phyloP scores from a whole-genome alignment of 2,113 vertebrate genomes.

The Cichladusa arquata region DNA sequence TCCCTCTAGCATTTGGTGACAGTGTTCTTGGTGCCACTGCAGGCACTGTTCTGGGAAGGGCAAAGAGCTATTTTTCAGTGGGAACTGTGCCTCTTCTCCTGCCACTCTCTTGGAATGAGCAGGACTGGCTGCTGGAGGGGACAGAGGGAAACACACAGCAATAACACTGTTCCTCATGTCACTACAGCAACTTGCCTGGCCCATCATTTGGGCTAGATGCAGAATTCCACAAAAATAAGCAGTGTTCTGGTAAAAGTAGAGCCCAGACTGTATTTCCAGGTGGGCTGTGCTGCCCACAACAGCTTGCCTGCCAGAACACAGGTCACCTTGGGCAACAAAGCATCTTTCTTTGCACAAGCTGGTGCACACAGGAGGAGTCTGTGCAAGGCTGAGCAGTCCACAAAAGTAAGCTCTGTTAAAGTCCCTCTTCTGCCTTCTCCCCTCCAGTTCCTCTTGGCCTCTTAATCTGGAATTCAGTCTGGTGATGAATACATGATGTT shows the following conservation, averaged over 20 bases:
- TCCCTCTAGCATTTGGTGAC: neutral
- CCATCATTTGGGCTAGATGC: neutral
- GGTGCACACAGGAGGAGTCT: neutral
- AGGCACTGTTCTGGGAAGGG: neutral
- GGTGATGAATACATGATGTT: neutral
- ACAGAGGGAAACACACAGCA: neutral
- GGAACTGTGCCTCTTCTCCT: fast-evolving
- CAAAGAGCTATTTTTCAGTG: neutral
- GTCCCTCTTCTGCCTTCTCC: neutral
- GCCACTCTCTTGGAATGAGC: neutral
- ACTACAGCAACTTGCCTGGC: neutral
- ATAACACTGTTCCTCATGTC: neutral
- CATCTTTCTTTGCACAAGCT: neutral
- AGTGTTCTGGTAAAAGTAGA: neutral
- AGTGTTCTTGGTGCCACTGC: neutral
- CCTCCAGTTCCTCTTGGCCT: neutral
- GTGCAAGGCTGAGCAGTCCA: neutral
- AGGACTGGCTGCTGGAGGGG: neutral
- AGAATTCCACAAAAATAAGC: neutral
- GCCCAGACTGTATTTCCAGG: neutral
- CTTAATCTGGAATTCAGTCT: neutral
- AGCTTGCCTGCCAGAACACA: neutral
- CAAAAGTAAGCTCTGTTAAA: neutral
- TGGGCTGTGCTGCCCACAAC: neutral
- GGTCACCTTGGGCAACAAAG: neutral